Evolutionary conservation across 2,797 vertebrate genomes (phyloP).

Genomic region (Lophius americanus): DNA sequence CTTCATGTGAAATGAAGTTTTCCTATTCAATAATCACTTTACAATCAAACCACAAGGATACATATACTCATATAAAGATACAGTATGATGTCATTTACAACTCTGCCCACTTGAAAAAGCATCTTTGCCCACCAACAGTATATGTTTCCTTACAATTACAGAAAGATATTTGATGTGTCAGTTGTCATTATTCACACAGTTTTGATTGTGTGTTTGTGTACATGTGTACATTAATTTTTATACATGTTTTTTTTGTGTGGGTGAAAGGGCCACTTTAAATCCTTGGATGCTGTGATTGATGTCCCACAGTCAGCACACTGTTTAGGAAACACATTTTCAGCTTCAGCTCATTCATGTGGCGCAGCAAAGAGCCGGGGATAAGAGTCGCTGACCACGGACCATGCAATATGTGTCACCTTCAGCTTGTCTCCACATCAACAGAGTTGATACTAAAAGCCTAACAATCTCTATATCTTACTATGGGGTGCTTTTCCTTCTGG

Average conservation of each 20-base stretch:
- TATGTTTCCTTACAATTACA: background rate
- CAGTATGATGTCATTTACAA: constrained; percentile 1
- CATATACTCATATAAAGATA: constrained; percentile 35
- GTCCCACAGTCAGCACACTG: constrained; percentile 30
- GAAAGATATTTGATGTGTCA: background rate
- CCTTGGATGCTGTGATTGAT: constrained; percentile 19
- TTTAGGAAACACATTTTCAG: constrained; percentile 58
- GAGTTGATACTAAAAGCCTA: too few species aligned
- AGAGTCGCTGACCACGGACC: constrained; percentile 24
- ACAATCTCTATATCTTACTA: too few species aligned
- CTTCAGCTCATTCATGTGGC: constrained; percentile 57
- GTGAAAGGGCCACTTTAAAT: constrained; percentile 13
- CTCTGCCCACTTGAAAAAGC: background rate
- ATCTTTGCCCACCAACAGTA: too few species aligned
- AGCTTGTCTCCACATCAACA: background rate
- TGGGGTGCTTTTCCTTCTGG: too few species aligned
- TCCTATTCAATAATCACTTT: constrained; percentile 75
- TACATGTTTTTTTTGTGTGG: constrained; percentile 13
- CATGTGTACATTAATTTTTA: background rate
- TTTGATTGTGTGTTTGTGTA: background rate
- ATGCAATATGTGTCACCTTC: constrained; percentile 17
- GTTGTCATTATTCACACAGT: background rate
- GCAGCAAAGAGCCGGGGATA: constrained; percentile 27
- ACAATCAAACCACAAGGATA: constrained; percentile 54
- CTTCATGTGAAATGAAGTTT: constrained; percentile 73